Evolutionary conservation across 1,140 invertebrate species (phyloP).

Genomic region (Zaprionus nigranus): DNA sequence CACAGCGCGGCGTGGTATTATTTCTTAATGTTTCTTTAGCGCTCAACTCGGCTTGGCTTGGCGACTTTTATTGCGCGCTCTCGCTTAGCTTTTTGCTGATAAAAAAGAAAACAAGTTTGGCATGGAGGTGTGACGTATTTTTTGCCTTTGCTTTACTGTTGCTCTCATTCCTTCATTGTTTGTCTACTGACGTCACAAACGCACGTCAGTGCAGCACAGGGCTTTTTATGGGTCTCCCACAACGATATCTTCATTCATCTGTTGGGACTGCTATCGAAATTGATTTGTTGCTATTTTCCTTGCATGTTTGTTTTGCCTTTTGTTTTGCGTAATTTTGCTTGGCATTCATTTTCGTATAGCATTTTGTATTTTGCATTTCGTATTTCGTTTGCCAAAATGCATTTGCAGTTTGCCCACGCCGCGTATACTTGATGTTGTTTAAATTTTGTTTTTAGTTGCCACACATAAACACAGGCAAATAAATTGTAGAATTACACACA

Average conservation of each 20-base stretch:
- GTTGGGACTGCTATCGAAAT: background rate
- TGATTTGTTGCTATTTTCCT: conserved; percentile 7
- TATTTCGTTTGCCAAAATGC: conserved; percentile 49
- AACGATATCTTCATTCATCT: conserved; percentile 10
- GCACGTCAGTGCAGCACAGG: conserved; percentile 3
- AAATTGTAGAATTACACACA: conserved; percentile 44
- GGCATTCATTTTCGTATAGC: background rate
- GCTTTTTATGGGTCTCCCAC: background rate
- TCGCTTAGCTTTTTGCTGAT: conserved; percentile 1
- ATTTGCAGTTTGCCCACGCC: conserved; percentile 56
- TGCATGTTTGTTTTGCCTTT: background rate
- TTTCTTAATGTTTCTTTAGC: background rate
- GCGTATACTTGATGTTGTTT: conserved; percentile 57
- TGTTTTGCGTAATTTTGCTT: background rate
- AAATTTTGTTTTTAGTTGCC: conserved; percentile 62
- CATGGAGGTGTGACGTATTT: conserved; percentile 1
- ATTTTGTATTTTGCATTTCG: conserved; percentile 18
- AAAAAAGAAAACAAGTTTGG: conserved; percentile 10
- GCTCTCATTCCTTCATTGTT: background rate
- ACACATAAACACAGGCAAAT: conserved; percentile 52
- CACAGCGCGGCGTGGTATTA: background rate
- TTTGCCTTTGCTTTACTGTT: background rate
- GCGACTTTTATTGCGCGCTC: conserved; percentile 18
- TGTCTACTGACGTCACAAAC: conserved; percentile 31
- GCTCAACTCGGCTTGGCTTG: background rate